A percentile compares a stretch with the other conserved stretches of the same genome.
Evolutionary conservation across 2,888 invertebrate species (phyloP).

Genomic region (Xylocampa areola): DNA sequence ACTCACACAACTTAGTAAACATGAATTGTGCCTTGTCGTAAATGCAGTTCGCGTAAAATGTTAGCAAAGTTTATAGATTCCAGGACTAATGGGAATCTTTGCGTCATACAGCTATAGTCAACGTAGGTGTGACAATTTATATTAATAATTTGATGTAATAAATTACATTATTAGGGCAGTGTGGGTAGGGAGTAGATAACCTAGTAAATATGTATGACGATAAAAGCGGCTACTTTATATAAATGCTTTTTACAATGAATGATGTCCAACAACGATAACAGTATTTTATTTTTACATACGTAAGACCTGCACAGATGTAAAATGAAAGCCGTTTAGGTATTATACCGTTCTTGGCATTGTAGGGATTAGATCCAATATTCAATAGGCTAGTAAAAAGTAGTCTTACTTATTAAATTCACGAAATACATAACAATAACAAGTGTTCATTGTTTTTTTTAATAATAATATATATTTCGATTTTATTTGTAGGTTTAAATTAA

Average conservation of each 20-base stretch:
- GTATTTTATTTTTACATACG: no score
- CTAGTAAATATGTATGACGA: conserved; percentile 27
- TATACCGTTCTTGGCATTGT: no score
- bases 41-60: conserved; percentile 22
- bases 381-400: no score
- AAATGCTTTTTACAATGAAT: conserved; percentile 38
- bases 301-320: no score
- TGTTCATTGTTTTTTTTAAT: no score
- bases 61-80: conserved; percentile 27
- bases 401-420: no score
- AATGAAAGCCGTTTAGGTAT: no score
- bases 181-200: conserved; percentile 48
- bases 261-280: conserved; percentile 13
- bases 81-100: conserved; percentile 29
- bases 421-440: no score
- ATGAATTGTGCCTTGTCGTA: conserved; percentile 19
- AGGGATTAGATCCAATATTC: no score
- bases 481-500: no score
- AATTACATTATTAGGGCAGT: conserved; percentile 47
- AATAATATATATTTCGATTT: no score
- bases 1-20: conserved; percentile 27
- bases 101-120: conserved; percentile 25
- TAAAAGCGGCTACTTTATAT: conserved; percentile 24
- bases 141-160: conserved; percentile 39
- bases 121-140: conserved; percentile 45